Conservation (phyloP, 2,888 invertebrate species). For the Stenodema calcarata region DNA sequence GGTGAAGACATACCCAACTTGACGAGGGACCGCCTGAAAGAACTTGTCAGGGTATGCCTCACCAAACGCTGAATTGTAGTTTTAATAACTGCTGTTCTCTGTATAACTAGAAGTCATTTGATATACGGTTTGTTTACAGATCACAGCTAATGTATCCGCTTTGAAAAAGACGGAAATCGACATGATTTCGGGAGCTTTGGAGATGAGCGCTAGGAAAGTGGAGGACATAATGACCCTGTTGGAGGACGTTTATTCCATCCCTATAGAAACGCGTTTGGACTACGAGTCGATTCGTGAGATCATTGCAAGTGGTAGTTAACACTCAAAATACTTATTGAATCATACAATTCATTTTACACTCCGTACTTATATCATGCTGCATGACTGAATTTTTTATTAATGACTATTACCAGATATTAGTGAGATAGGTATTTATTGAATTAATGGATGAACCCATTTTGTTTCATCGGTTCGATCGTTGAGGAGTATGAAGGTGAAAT, state of each 20-base stretch:
- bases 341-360: too few species aligned
- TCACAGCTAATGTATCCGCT: slow-evolving; percentile 46
- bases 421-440: too few species aligned
- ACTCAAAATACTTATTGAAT: not conserved
- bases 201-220: slow-evolving; percentile 53
- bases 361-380: too few species aligned
- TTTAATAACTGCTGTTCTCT: too few species aligned
- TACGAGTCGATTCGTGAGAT: slow-evolving; percentile 54
- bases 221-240: slow-evolving; percentile 55
- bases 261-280: slow-evolving; percentile 52
- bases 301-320: slow-evolving; percentile 50
- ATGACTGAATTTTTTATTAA: too few species aligned
- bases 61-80: too few species aligned
- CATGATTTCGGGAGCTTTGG: slow-evolving; percentile 54
- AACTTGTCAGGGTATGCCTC: slow-evolving; percentile 53
- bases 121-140: slow-evolving; percentile 1
- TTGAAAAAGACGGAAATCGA: slow-evolving; percentile 53
- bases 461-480: too few species aligned
- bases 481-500: too few species aligned
- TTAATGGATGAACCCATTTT: too few species aligned
- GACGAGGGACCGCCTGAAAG: slow-evolving; percentile 54
- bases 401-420: too few species aligned
- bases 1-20: slow-evolving; percentile 52
- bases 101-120: not conserved
- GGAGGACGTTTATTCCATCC: slow-evolving; percentile 54